Evolutionary conservation across 1,140 invertebrate species (phyloP), one percentile per base, ranked within the genome.

Genomic region (Hypothenemus hampei): DNA sequence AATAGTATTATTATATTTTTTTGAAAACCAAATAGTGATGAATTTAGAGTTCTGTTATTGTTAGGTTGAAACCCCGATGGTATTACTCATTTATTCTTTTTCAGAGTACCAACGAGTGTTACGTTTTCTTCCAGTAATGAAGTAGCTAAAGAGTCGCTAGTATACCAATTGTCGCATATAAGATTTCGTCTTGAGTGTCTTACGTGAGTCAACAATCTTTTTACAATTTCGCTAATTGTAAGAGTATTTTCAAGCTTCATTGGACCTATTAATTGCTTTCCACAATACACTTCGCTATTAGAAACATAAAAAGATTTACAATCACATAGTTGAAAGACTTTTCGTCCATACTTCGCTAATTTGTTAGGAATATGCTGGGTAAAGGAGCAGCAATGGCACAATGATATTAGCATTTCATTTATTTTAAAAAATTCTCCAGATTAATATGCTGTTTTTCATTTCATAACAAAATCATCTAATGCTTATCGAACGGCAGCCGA

Each of bases 211-310:
- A 64, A 36, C 16, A 69, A 20, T 7, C 62, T 26, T 45, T 66
- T 58, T 16, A 66, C 62, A 22, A 69, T 60, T 23, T 58, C 61
- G n/a, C n/a, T n/a, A n/a, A n/a, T n/a, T 24, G 10, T 41, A 23
- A 50, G 43, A 35, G 49, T 56, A 53, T 62, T 66, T 21, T 35
- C 41, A 39, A 55, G 18, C 11, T 46, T 11, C 23, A 49, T 66
- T 22, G 57, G 54, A 1, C 68, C 64, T 11, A 60, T 40, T 41
- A 60, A 63, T 45, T 67, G 65, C 46, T 65, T 62, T 19, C 66
- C 65, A 63, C 52, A 63, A 54, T 72, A 71, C 50, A 69, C 39
- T 50, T 70, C 66, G 22, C 68, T 50, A 31, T 58, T 60, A n/a
- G 3, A 29, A 3, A 19, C 3, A 18, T 40, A 55, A 37, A 37